Evolutionary conservation across 64 coral and sea anemone genomes (phyloP), one percentile per base, ranked within the genome.

Genomic region (Anthopleura sola): DNA sequence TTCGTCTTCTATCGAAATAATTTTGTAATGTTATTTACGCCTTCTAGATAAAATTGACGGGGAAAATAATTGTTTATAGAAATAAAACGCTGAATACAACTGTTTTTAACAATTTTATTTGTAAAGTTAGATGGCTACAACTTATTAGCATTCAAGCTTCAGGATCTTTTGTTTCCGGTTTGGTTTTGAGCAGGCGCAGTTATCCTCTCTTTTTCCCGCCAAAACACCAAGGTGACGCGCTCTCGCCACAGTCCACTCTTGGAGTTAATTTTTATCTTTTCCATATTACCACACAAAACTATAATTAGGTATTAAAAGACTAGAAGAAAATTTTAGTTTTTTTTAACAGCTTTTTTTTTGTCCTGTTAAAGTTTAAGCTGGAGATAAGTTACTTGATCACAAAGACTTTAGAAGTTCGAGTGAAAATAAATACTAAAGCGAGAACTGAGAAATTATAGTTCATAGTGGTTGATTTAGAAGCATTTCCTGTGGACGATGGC

Each of bases 401-500:
- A 44, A 8, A 62, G 58, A 26, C 23, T 6, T 24, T 62, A n/a
- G 55, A 57, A 66, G 66, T 69, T 69, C 2, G 10, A 69, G 66
- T 69, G n/a, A 26, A 55, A 83, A 83, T 21, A 55, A n/a, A 83
- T 31, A 83, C 6, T 55, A n/a, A n/a, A 83, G 18, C 0, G 38
- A 82, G 55, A 83, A 23, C n/a, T n/a, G 82, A 83, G 34, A 49
- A 51, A 18, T 29, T 34, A 37, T 37, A 31, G 20, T 48, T 82
- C 19, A 21, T 48, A 18, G 51, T 55, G 21, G 5, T 56, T 50
- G 62, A 28, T 54, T 85, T 90, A 90, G 50, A 90, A 90, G 88
- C 88, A 90, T 34, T 90, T 90, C 13, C 88, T 68, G 36, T 90
- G 88, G 55, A 90, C 88, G 26, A 90, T 90, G 21, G 88, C n/a